These are phyloP conservation scores for Andricus curvator DNA, from an alignment of 2,888 invertebrate genomes.

Conservation along the genomic window DNA sequence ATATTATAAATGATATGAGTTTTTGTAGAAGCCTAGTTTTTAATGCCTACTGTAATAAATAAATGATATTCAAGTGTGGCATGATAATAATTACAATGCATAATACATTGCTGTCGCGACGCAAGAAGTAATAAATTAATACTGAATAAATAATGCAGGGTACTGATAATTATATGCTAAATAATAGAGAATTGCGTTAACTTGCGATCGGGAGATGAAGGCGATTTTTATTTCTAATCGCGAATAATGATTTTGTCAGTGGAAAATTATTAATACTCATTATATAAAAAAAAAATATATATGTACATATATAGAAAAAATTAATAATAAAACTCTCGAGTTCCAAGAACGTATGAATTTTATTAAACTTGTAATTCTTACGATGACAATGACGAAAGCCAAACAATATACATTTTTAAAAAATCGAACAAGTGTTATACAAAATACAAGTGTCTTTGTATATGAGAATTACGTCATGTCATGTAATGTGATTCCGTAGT, in stretches of 20 bases:
- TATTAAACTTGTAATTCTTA: slow-evolving; percentile 32
- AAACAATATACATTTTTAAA: slow-evolving; percentile 8
- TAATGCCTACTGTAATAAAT: slow-evolving; percentile 30
- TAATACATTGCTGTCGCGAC: slow-evolving; percentile 29
- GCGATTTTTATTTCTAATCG: slow-evolving; percentile 12
- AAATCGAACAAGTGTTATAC: slow-evolving; percentile 31
- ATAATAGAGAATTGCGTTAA: slow-evolving; percentile 32
- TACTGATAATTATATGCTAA: slow-evolving; percentile 40
- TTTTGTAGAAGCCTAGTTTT: slow-evolving; percentile 32
- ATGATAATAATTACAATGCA: slow-evolving; percentile 41
- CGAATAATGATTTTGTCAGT: slow-evolving; percentile 21
- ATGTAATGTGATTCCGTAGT: slow-evolving; percentile 38
- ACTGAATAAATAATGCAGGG: slow-evolving; percentile 40
- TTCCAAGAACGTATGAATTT: slow-evolving; percentile 4
- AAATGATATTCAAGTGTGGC: slow-evolving; percentile 34
- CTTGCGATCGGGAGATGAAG: slow-evolving; percentile 31
- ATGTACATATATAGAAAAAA: not conserved
- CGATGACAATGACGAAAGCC: slow-evolving; percentile 22
- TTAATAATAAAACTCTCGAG: not conserved
- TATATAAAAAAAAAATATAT: too few species aligned
- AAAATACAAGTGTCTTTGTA: slow-evolving; percentile 32
- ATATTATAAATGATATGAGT: slow-evolving; percentile 11
- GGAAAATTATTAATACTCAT: not conserved
- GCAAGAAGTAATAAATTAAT: slow-evolving; percentile 38
- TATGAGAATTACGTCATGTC: slow-evolving; percentile 37